Evolutionary conservation across 2,113 vertebrate species (phyloP).

Genomic region (Coturnix japonica): DNA sequence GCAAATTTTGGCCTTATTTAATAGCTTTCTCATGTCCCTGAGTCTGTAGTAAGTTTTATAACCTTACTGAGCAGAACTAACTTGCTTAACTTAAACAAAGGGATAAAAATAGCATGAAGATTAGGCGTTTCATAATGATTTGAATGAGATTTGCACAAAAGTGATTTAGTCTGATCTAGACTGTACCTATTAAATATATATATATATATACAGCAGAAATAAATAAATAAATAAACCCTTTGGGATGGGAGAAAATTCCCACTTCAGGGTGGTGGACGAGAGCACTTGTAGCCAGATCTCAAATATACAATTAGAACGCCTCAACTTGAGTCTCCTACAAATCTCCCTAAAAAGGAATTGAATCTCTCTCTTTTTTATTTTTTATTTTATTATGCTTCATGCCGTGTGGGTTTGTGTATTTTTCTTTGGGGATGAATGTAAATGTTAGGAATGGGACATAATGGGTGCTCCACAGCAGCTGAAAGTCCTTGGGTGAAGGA

Average conservation of each 20-base stretch:
- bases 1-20: background rate
- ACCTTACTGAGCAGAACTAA: background rate
- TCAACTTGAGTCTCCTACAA: background rate
- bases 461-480: conserved; percentile 51
- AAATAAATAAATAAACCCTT: background rate
- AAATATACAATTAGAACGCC: background rate
- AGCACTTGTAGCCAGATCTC: accelerated
- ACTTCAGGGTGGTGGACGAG: background rate
- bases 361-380: background rate
- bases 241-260: background rate
- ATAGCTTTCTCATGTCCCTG: background rate
- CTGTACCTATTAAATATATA: background rate
- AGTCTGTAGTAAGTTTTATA: background rate
- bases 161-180: background rate
- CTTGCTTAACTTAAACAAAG: background rate
- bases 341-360: background rate
- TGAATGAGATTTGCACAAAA: background rate
- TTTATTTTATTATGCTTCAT: background rate
- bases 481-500: conserved; percentile 56
- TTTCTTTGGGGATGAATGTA: background rate
- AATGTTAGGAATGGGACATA: background rate
- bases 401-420: accelerated
- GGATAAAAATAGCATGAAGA: background rate
- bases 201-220: background rate
- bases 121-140: background rate